Conservation (phyloP, 2,113 vertebrate genomes). For the Paraplagusia blochii region DNA sequence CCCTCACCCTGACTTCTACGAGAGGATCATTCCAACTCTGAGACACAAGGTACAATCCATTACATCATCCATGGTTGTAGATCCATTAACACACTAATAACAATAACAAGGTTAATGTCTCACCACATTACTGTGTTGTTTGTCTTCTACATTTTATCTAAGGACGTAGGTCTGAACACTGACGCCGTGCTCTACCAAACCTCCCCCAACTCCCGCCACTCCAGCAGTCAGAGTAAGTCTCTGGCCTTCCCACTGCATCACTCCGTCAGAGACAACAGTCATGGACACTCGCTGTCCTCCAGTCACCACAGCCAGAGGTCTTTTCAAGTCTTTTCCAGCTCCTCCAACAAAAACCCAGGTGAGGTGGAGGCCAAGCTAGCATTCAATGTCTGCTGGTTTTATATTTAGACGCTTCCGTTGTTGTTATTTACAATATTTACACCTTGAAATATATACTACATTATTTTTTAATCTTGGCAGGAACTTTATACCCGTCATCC, state of each 20-base stretch:
- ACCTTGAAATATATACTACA: too few relatives aligned
- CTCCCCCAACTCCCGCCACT: conserved; percentile 5
- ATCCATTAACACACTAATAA: too few relatives aligned
- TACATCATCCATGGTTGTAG: not conserved
- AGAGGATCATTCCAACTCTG: conserved; percentile 71
- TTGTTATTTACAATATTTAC: too few relatives aligned
- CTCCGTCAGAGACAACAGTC: conserved; percentile 29
- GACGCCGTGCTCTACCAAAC: conserved; percentile 38
- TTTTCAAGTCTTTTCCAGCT: conserved; percentile 31
- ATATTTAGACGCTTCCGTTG: too few relatives aligned
- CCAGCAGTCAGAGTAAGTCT: conserved; percentile 47
- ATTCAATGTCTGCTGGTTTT: too few relatives aligned
- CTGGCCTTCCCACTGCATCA: conserved; percentile 43
- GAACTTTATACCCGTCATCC: too few relatives aligned
- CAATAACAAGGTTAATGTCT: too few relatives aligned
- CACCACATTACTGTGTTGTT: too few relatives aligned
- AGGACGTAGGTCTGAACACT: conserved; percentile 62
- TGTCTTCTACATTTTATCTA: not conserved
- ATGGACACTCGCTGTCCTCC: conserved; percentile 25
- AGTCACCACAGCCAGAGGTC: conserved; percentile 35
- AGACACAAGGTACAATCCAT: conserved; percentile 61
- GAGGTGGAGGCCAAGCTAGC: not conserved
- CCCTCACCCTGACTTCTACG: conserved; percentile 78
- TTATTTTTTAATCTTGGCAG: too few relatives aligned
- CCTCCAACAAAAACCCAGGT: conserved; percentile 63